Evolutionary conservation across 2,797 vertebrate genomes (phyloP).

Genomic region (Astyanax mexicanus): DNA sequence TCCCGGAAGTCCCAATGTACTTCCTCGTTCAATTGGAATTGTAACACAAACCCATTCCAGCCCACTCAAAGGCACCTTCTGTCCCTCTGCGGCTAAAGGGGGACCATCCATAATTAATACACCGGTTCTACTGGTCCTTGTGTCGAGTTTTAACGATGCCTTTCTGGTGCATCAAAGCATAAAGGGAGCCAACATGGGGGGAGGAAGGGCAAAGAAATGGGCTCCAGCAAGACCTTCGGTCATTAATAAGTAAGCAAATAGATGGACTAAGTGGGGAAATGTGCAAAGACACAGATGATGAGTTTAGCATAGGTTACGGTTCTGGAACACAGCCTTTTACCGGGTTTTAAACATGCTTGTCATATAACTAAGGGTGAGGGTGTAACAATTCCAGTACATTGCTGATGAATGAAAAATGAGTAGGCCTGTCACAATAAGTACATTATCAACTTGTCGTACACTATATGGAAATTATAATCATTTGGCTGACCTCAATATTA

Average conservation of each 20-base stretch:
- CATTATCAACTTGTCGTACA: too few species aligned
- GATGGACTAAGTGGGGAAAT: neutral
- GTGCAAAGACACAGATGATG: neutral
- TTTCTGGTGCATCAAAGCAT: constrained; percentile 13
- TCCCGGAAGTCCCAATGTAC: neutral
- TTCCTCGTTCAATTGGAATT: neutral
- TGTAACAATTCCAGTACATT: too few species aligned
- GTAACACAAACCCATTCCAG: neutral
- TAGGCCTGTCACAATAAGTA: too few species aligned
- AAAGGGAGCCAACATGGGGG: neutral
- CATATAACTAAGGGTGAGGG: too few species aligned
- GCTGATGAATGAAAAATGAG: too few species aligned
- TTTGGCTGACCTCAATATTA: too few species aligned
- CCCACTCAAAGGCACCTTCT: neutral
- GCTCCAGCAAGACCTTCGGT: neutral
- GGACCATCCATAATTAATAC: constrained; percentile 8
- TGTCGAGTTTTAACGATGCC: neutral
- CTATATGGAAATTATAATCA: too few species aligned
- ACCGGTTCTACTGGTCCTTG: neutral
- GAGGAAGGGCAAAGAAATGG: neutral
- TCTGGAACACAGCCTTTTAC: too few species aligned
- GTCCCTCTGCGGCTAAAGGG: neutral
- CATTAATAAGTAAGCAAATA: constrained; percentile 13
- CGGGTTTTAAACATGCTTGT: neutral
- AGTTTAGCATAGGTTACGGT: constrained; percentile 11